A percentile compares a stretch with the other conserved stretches of the same genome.
phyloP scores from a whole-genome alignment of 2,888 invertebrate genomes.

The Timema podura region DNA sequence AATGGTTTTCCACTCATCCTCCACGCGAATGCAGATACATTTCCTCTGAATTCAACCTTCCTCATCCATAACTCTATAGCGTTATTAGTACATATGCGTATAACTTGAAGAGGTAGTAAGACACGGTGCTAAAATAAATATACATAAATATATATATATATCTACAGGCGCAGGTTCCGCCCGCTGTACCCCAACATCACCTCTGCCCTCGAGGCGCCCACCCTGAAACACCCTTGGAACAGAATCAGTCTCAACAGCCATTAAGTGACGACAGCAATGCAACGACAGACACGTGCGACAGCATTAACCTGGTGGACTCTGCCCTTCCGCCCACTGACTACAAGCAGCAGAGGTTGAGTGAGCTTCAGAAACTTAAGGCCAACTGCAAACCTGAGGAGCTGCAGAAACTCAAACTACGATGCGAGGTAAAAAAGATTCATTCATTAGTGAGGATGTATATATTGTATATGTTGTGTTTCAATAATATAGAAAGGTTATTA shows the following conservation, averaged over 20 bases:
- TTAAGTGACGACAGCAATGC: conserved; percentile 28
- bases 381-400: conserved; percentile 77
- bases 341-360: conserved; percentile 61
- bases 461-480: neutral
- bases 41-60: no score
- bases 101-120: no score
- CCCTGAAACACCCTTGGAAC: conserved; percentile 41
- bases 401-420: conserved; percentile 66
- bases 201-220: conserved; percentile 42
- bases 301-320: conserved; percentile 57
- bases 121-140: no score
- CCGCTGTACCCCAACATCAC: conserved; percentile 31
- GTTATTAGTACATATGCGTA: no score
- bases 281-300: conserved; percentile 37
- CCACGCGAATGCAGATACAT: no score
- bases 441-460: conserved; percentile 28
- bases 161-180: conserved; percentile 17
- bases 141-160: no score
- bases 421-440: conserved; percentile 48
- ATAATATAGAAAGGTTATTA: no score
- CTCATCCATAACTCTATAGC: no score
- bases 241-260: conserved; percentile 3
- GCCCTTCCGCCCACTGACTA: conserved; percentile 63
- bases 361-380: conserved; percentile 67
- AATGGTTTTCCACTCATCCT: no score